phyloP scores from a whole-genome alignment of 2,888 invertebrate genomes.

The Acleris cristana region DNA sequence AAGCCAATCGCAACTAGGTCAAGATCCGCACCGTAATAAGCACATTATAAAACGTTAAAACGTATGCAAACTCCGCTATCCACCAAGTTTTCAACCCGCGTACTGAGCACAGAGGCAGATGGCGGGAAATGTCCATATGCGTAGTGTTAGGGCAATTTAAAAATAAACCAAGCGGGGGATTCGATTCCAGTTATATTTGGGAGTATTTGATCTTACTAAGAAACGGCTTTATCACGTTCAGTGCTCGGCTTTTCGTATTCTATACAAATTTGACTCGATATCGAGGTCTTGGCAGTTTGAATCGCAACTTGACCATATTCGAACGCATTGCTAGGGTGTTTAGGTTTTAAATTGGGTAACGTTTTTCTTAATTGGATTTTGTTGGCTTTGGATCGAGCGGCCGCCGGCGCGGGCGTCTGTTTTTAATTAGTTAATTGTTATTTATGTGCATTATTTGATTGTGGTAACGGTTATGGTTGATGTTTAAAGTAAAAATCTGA shows the following conservation, averaged over 20 bases:
- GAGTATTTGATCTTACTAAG: conserved; percentile 43
- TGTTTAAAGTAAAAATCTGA: too few relatives aligned
- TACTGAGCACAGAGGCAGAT: conserved; percentile 61
- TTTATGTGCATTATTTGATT: conserved; percentile 62
- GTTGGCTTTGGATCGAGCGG: not conserved
- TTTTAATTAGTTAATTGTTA: conserved; percentile 70
- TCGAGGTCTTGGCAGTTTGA: not conserved
- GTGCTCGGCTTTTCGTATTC: too few relatives aligned
- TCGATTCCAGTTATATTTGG: conserved; percentile 68
- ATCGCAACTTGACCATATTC: not conserved
- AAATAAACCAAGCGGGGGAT: conserved; percentile 79
- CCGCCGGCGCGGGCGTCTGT: conserved; percentile 55
- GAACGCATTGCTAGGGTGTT: conserved; percentile 1
- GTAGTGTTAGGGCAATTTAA: conserved; percentile 57
- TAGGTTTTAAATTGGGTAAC: conserved; percentile 10
- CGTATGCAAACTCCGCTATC: conserved; percentile 50
- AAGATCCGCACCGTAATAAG: conserved; percentile 50
- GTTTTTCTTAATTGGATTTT: conserved; percentile 1
- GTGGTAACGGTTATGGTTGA: not conserved
- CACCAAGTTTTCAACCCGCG: conserved; percentile 19
- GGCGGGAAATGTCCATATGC: conserved; percentile 70
- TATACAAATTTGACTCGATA: too few relatives aligned
- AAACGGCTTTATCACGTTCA: conserved; percentile 3
- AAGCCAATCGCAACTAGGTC: conserved; percentile 67
- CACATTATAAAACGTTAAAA: conserved; percentile 44